Evolutionary conservation across 2,888 invertebrate genomes (phyloP), one percentile per base, ranked within the genome.

Genomic region (Brenthis hecate): DNA sequence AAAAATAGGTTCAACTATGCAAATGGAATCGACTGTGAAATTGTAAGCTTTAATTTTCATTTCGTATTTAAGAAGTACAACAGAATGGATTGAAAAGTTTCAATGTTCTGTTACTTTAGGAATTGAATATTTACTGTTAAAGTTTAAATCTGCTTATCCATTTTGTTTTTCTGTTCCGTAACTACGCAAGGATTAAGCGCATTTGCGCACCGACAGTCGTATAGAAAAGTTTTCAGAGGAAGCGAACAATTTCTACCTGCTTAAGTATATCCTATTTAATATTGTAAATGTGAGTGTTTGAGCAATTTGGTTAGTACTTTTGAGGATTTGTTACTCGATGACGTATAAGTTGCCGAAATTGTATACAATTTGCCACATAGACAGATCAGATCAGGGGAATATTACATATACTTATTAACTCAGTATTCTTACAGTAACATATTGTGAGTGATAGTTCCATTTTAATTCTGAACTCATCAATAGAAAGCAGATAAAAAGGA

Each of bases 91-190:
- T 57, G 36, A 0, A 57, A 58, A 53, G 43, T 53, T 65, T 23
- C 13, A 65, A 65, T 65, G 50, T 61, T 61, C 28, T 61, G 50
- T 36, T 62, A 54, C 51, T 43, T 62, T 62, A 8, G 19, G 51
- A 62, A 61, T 58, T 61, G 36, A 61, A 66, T 60, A 66, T 61
- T 61, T 61, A 66, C 66, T 50, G 32, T 62, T 16, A 50, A 66
- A 66, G 55, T 66, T 66, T 23, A 19, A n/a, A 66, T 60, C 66
- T 55, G 50, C 50, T 66, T 56, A 55, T 56, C 23, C 66, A 61
- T 66, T 66, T 66, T 60, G 16, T 56, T 48, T 14, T 19, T 28
- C 28, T 60, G 19, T 54, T 36, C 13, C 13, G 54, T 48, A 28
- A 47, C 54, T 55, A 54, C 48, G 43, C 32, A 6, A 13, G 57